phyloP scores from a whole-genome alignment of 2,888 invertebrate genomes.

The Conops quadrifasciatus region DNA sequence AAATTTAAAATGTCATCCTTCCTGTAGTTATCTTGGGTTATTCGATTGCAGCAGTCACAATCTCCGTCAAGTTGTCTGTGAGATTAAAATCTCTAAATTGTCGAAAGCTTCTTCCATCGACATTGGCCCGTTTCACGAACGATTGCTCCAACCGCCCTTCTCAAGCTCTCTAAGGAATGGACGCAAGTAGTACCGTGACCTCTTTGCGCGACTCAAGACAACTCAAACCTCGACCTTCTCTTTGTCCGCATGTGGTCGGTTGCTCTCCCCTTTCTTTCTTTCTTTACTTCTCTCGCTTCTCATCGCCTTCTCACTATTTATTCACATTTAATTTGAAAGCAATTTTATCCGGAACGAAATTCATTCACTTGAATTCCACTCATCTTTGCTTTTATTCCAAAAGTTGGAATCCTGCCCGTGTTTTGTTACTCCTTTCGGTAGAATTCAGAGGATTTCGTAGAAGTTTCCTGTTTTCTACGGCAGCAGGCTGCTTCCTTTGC shows the following conservation, averaged over 20 bases:
- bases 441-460: neutral
- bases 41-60: neutral
- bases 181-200: too few species aligned
- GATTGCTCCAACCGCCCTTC: neutral
- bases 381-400: slow-evolving; percentile 28
- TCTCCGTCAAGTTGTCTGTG: neutral
- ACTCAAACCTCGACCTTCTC: neutral
- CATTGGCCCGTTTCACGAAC: neutral
- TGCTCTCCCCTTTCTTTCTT: neutral
- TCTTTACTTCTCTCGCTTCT: neutral
- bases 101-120: neutral
- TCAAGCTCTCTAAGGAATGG: too few species aligned
- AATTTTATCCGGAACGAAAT: slow-evolving; percentile 30
- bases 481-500: neutral
- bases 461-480: neutral
- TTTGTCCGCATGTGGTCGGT: neutral
- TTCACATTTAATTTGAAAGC: slow-evolving; percentile 30
- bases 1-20: too few species aligned
- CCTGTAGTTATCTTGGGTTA: neutral
- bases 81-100: neutral
- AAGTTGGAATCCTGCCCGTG: neutral
- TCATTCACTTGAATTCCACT: slow-evolving; percentile 29
- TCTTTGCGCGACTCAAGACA: too few species aligned
- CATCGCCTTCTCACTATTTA: slow-evolving; percentile 4
- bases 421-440: neutral